Percentiles rank a stretch among this genome's conserved stretches.
Evolutionary conservation across 2,113 vertebrate genomes (phyloP).

Genomic region (Rafetus swinhoei): DNA sequence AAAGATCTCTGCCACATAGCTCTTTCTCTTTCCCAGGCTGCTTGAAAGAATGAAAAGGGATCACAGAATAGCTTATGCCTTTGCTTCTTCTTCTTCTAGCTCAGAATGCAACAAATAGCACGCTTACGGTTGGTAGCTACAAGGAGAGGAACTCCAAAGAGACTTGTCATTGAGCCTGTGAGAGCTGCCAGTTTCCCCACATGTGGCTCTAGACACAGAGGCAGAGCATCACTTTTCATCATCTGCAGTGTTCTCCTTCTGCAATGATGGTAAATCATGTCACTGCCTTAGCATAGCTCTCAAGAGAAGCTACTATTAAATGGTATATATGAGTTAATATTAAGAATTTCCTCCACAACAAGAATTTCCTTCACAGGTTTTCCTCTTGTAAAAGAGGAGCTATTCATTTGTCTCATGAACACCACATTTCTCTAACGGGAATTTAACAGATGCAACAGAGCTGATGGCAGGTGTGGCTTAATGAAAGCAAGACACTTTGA

Average conservation of each 20-base stretch:
- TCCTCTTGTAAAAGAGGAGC: constrained; percentile 59
- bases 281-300: constrained; percentile 33
- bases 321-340: constrained; percentile 73
- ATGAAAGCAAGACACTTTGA: constrained; percentile 77
- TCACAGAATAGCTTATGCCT: constrained; percentile 27
- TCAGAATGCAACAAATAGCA: constrained; percentile 9
- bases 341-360: constrained; percentile 72
- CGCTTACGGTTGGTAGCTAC: constrained; percentile 36
- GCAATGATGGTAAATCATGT: constrained; percentile 53
- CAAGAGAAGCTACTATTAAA: constrained; percentile 59
- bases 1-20: neutral
- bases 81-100: constrained; percentile 49
- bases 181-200: constrained; percentile 65
- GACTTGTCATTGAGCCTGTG: constrained; percentile 54
- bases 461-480: constrained; percentile 74
- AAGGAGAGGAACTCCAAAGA: constrained; percentile 61
- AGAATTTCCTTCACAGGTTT: constrained; percentile 72
- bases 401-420: constrained; percentile 72
- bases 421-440: constrained; percentile 72
- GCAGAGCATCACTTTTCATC: constrained; percentile 51
- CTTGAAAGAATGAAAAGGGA: neutral
- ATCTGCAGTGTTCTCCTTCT: constrained; percentile 36
- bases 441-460: constrained; percentile 73
- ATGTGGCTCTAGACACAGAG: constrained; percentile 41
- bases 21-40: neutral